Base-by-base conservation (phyloP, 2,113 vertebrate species). In the Guaruba guarouba region DNA sequence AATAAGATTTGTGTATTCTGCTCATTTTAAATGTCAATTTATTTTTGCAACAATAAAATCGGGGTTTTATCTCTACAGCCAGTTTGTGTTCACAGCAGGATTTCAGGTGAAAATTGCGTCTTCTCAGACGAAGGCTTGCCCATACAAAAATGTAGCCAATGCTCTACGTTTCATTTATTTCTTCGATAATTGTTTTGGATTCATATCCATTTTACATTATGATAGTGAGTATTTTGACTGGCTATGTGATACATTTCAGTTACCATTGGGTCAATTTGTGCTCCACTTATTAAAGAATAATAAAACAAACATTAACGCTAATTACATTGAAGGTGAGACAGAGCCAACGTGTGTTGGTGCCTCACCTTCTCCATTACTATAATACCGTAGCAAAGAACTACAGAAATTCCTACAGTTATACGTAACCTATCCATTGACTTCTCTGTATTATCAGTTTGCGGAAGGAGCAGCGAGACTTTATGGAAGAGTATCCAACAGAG, bases 291-390 rank as follows among this genome's bases (percentile, higher is more conserved):
- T 39, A 85, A 85, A 29, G 48, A 90, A 43, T 46, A 73, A 52
- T 23, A 80, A 59, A 91, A 37, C 6, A 54, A 88, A 57, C 3
- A 17, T 52, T 74, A 68, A 39, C 35, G 68, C 20, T 74, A 57
- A 43, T 37, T 73, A 52, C 16, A 7, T 2, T 25, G n/a, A 62
- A 80, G 49, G 10, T 35, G 14, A 86, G 46, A 17, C 77, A 74
- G 23, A 73, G n/a, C 12, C 25, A 76, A 3, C 0, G 0, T 44
- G 18, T 48, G 8, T 16, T 41, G 15, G 4, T 73, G 29, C 6
- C 17, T 76, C n/a, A 68, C 9, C 6, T 68, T 80, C 68, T 62
- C n/a, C 7, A 4, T 43, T 11, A 48, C 9, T 28, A 15, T 15
- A 63, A 84, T 24, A 37, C 18, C n/a, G 13, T 9, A 52, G 14